These are phyloP conservation scores for Trachelus iudaicus DNA, from an alignment of 2,888 invertebrate species.

Conservation along the genomic window DNA sequence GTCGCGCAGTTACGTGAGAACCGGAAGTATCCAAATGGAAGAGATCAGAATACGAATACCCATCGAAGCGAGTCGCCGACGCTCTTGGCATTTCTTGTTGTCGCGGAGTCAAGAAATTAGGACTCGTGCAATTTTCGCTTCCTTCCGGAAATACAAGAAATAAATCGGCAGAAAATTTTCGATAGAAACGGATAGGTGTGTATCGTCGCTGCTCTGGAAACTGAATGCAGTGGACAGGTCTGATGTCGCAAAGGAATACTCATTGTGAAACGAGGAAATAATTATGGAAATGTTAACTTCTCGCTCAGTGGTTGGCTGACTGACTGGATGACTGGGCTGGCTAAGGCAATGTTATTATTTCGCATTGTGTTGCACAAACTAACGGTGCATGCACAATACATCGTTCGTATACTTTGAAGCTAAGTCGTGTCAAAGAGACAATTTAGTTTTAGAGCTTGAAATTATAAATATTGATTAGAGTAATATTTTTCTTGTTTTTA, in stretches of 20 bases:
- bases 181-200: background rate
- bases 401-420: background rate
- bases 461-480: background rate
- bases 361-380: slow-evolving; percentile 28
- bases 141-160: background rate
- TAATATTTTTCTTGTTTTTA: background rate
- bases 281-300: slow-evolving; percentile 44
- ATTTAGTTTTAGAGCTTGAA: background rate
- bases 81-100: background rate
- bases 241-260: slow-evolving; percentile 27
- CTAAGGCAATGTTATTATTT: slow-evolving; percentile 27
- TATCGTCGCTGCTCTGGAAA: background rate
- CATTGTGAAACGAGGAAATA: slow-evolving; percentile 53
- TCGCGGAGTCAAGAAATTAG: background rate
- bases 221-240: background rate
- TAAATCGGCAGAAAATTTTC: background rate
- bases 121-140: background rate
- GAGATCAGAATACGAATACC: background rate
- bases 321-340: slow-evolving; percentile 9
- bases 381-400: slow-evolving; percentile 17
- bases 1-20: background rate
- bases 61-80: background rate
- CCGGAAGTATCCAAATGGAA: slow-evolving; percentile 1
- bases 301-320: background rate
- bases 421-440: background rate